phyloP scores from a whole-genome alignment of 2,113 vertebrate genomes.

The Phoxinus phoxinus region DNA sequence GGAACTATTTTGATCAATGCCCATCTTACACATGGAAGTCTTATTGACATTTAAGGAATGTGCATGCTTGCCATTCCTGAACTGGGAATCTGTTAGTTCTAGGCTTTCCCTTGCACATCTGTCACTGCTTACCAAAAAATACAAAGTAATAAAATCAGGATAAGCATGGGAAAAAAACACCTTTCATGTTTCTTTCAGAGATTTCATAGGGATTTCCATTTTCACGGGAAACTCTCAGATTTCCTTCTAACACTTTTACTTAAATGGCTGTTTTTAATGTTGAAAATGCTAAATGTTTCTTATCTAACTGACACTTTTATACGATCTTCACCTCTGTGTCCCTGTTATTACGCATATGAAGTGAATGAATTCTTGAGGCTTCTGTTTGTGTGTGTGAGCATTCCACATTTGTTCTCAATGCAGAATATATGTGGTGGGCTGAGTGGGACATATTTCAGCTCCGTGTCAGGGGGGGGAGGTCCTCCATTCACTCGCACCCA shows the following conservation, averaged over 20 bases:
- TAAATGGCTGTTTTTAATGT: conserved; percentile 26
- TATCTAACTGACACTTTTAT: not conserved
- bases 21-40: conserved; percentile 59
- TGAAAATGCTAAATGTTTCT: not conserved
- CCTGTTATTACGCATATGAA: not conserved
- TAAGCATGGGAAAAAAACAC: not conserved
- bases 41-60: conserved; percentile 75
- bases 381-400: conserved; percentile 54
- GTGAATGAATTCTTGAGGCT: conserved; percentile 28
- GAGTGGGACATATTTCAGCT: conserved; percentile 71
- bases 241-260: conserved; percentile 51
- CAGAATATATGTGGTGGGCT: conserved; percentile 67
- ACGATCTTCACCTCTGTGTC: not conserved
- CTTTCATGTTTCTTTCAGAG: conserved; percentile 45
- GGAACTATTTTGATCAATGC: conserved; percentile 61
- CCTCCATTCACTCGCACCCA: conserved; percentile 70
- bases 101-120: conserved; percentile 63
- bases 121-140: conserved; percentile 49
- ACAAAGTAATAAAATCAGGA: conserved; percentile 48
- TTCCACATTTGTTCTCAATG: conserved; percentile 71
- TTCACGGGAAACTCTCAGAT: conserved; percentile 45
- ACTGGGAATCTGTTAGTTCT: conserved; percentile 57
- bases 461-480: conserved; percentile 34
- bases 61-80: conserved; percentile 69
- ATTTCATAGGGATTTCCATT: conserved; percentile 54